A percentile compares a stretch with the other conserved stretches of the same genome.
phyloP scores from a whole-genome alignment of 2,113 vertebrate genomes.

The Nyctibius bracteatus region DNA sequence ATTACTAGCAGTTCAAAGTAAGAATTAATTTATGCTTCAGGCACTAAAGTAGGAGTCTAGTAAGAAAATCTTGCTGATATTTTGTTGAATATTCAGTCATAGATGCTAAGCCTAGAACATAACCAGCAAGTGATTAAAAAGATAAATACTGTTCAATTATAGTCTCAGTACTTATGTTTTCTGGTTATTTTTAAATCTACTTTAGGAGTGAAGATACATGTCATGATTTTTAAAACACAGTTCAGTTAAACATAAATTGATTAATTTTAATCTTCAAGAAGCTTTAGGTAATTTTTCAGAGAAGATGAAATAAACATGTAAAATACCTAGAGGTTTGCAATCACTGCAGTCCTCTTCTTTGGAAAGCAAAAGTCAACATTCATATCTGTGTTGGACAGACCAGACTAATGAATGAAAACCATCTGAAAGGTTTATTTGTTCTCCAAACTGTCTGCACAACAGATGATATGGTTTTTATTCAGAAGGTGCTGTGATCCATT shows the following conservation, averaged over 20 bases:
- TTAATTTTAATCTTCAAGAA: not conserved
- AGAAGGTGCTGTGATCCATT: not conserved
- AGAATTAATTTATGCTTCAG: not conserved
- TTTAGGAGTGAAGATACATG: not conserved
- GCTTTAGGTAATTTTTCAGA: not conserved
- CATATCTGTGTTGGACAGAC: not conserved
- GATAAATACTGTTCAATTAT: not conserved
- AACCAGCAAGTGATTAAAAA: not conserved
- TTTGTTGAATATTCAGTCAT: not conserved
- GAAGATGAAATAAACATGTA: not conserved
- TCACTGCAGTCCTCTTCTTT: not conserved
- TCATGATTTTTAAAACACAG: not conserved
- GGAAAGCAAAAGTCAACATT: not conserved
- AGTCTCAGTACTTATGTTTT: not conserved
- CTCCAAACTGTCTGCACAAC: not conserved
- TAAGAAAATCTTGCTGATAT: not conserved
- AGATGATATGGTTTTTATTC: not conserved
- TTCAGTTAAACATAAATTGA: conserved; percentile 1
- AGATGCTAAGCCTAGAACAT: not conserved
- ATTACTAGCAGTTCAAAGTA: conserved; percentile 5
- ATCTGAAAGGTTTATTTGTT: not conserved
- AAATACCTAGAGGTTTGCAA: not conserved
- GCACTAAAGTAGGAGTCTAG: not conserved
- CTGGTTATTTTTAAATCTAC: not conserved
- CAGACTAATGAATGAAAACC: not conserved